Evolutionary conservation across 2,888 invertebrate species (phyloP), one percentile per base, ranked within the genome.

Genomic region (Eumerus sabulonum): DNA sequence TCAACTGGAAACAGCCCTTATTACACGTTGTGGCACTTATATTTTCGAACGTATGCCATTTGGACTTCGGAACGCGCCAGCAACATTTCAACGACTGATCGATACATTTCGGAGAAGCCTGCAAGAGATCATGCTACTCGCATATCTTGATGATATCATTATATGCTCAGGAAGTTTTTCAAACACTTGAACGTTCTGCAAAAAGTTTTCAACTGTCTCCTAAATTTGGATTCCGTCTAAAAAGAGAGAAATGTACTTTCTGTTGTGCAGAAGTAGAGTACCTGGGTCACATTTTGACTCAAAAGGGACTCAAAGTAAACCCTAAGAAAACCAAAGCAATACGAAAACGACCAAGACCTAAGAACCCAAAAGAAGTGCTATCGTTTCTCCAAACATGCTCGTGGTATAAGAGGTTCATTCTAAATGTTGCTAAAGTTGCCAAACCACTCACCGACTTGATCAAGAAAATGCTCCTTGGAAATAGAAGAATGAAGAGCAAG

Each of bases 261-360:
- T 67, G 67, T 13, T 67, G 50, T 11, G 27, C 56, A 17, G 5
- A 44, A 7, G 57, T 57, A 7, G n/a, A 27, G 35, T 35, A 57
- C 45, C n/a, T 57, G 1, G 57, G 35, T 44, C 45, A 45, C 4
- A n/a, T 62, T 5, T 9, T 60, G 1, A 71, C 53, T 3, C 17
- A 1, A 1, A 11, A 45, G 7, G 71, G 62, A n/a, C 54, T 54
- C 13, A 27, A 68, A n/a, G 48, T 60, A 17, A 38, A 70, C 9
- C 68, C 53, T 12, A 79, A 63, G 0, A 84, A 83, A 44, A 56
- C 56, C 0, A 27, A 44, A 5, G 56, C 44, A 3, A 57, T 57
- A 12, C 1, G 14, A 13, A 59, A 59, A 1, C 27, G 36, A 7
- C 17, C 47, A 0, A 7, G 7, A 18, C 54, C 47, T 9, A 59